Evolutionary conservation across 2,888 invertebrate genomes (phyloP).

Genomic region (Chromoteleia sp.): DNA sequence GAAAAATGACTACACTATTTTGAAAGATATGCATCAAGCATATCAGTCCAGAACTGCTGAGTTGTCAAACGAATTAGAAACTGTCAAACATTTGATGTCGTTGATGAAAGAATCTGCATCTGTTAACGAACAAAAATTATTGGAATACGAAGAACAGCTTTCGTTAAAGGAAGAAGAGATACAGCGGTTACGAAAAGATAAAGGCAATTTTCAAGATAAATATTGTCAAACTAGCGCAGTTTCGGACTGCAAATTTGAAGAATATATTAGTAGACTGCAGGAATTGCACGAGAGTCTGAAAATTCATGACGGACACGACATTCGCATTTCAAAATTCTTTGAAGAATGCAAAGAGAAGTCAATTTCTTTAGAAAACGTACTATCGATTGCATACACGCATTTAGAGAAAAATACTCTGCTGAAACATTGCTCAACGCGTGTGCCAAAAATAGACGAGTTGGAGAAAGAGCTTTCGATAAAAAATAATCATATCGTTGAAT

Average conservation of each 20-base stretch:
- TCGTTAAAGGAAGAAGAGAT: constrained; percentile 70
- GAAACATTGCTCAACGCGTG: constrained; percentile 72
- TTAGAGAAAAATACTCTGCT: constrained; percentile 70
- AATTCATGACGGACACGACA: constrained; percentile 70
- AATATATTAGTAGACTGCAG: constrained; percentile 70
- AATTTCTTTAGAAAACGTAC: constrained; percentile 71
- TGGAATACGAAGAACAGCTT: constrained; percentile 71
- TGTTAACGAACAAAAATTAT: constrained; percentile 71
- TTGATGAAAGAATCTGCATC: constrained; percentile 70
- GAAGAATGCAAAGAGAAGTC: constrained; percentile 73
- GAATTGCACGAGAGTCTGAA: constrained; percentile 70
- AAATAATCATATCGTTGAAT: constrained; percentile 61
- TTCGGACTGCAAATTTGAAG: constrained; percentile 54
- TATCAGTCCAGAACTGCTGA: constrained; percentile 67
- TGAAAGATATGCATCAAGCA: constrained; percentile 69
- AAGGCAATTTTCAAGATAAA: constrained; percentile 63
- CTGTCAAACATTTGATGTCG: constrained; percentile 71
- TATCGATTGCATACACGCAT: constrained; percentile 70
- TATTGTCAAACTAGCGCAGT: constrained; percentile 56
- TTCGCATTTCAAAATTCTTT: constrained; percentile 65
- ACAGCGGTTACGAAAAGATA: constrained; percentile 64
- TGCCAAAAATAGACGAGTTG: constrained; percentile 73
- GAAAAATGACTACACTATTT: constrained; percentile 73
- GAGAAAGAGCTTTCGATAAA: constrained; percentile 72
- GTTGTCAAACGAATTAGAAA: constrained; percentile 73